Conservation (phyloP, 1,140 invertebrate genomes). For the Berghia stephanieae region DNA sequence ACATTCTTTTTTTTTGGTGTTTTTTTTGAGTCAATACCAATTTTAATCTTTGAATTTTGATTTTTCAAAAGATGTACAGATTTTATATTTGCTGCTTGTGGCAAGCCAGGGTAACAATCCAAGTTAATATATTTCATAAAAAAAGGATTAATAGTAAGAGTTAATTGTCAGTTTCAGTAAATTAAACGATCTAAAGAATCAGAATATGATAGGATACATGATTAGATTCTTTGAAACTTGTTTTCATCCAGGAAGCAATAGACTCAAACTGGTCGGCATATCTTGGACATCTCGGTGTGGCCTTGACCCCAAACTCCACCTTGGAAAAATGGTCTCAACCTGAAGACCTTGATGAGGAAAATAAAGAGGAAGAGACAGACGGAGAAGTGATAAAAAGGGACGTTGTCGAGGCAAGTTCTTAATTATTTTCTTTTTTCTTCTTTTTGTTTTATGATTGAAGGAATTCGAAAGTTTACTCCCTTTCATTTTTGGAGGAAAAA, state of each 20-base stretch:
- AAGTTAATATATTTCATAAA: too few relatives aligned
- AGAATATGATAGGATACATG: too few relatives aligned
- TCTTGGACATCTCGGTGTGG: conserved; percentile 74
- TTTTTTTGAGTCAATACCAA: too few relatives aligned
- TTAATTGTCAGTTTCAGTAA: too few relatives aligned
- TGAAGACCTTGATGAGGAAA: conserved; percentile 65
- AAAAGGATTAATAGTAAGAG: too few relatives aligned
- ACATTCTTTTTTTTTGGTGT: too few relatives aligned
- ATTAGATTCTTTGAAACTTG: not conserved
- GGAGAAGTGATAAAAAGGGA: conserved; percentile 77
- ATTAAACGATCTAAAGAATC: too few relatives aligned
- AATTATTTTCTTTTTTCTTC: not conserved
- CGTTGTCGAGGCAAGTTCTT: conserved; percentile 59
- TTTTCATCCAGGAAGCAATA: conserved; percentile 65
- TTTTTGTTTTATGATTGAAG: not conserved
- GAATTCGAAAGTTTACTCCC: not conserved
- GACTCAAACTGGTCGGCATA: conserved; percentile 77
- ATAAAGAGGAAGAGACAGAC: conserved; percentile 79
- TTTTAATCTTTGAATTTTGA: too few relatives aligned
- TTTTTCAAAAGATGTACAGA: too few relatives aligned
- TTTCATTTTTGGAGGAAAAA: not conserved
- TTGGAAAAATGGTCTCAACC: conserved; percentile 44
- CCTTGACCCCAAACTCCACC: conserved; percentile 48
- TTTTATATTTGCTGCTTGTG: too few relatives aligned
- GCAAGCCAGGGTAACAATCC: too few relatives aligned